Conservation (phyloP, 2,888 invertebrate species). For the Beris morrisii region DNA sequence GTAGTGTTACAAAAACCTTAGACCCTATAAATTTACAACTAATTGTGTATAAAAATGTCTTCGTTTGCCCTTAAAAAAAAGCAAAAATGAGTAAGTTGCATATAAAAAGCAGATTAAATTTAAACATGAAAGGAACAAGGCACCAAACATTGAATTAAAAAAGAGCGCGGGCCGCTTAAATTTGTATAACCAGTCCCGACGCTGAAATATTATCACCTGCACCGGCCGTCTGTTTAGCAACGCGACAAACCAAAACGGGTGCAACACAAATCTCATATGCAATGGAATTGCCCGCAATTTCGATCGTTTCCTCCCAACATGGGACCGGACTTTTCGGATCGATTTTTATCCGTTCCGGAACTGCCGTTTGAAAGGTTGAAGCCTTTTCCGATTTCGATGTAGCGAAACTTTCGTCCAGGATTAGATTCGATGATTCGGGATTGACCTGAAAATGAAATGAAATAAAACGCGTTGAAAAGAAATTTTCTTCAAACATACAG, state of each 20-base stretch:
- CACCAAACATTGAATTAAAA: background rate
- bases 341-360: conserved; percentile 64
- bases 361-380: conserved; percentile 43
- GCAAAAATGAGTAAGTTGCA: too few relatives aligned
- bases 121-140: too few relatives aligned
- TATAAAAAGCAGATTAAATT: too few relatives aligned
- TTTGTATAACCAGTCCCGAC: conserved; percentile 77
- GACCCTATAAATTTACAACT: too few relatives aligned
- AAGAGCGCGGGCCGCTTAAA: conserved; percentile 45
- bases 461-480: background rate
- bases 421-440: conserved; percentile 58
- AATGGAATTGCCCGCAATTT: conserved; percentile 41
- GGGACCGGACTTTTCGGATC: conserved; percentile 73
- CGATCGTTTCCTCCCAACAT: conserved; percentile 74
- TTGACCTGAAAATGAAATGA: conserved; percentile 46
- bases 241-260: conserved; percentile 80
- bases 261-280: conserved; percentile 73
- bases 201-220: conserved; percentile 88
- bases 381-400: conserved; percentile 60
- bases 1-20: too few relatives aligned
- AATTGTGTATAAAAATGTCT: too few relatives aligned
- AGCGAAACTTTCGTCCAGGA: conserved; percentile 83
- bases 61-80: too few relatives aligned
- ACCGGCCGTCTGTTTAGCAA: conserved; percentile 79
- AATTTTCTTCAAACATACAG: conserved; percentile 45